Conservation (phyloP, 1,140 invertebrate genomes). For the Helicoverpa zea region DNA sequence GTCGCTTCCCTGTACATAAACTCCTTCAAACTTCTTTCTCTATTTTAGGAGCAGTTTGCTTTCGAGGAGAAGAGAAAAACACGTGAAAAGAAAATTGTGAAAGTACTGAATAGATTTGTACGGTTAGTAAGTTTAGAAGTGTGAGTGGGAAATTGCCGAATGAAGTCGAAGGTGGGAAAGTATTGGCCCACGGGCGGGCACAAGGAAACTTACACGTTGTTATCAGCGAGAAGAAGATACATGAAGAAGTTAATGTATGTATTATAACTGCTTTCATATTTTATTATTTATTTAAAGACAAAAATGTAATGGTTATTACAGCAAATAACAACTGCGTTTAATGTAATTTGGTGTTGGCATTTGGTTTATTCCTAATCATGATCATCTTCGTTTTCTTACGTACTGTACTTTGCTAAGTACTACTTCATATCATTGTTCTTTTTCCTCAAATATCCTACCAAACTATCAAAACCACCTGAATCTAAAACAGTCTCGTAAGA, state of each 20-base stretch:
- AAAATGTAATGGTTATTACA: background rate
- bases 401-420: too few relatives aligned
- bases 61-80: constrained; percentile 33
- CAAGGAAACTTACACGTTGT: constrained; percentile 84
- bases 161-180: constrained; percentile 85
- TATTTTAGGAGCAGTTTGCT: constrained; percentile 72
- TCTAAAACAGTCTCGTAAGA: too few relatives aligned
- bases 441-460: too few relatives aligned
- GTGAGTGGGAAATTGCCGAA: constrained; percentile 64
- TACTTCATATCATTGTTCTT: too few relatives aligned
- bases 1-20: constrained; percentile 60
- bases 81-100: constrained; percentile 37
- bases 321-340: constrained; percentile 9
- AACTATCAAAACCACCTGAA: too few relatives aligned
- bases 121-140: constrained; percentile 45
- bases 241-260: constrained; percentile 87
- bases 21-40: constrained; percentile 71
- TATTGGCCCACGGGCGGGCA: constrained; percentile 84
- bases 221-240: constrained; percentile 85
- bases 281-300: background rate
- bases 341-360: constrained; percentile 15
- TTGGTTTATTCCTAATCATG: background rate
- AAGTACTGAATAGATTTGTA: constrained; percentile 48
- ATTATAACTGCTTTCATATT: constrained; percentile 59
- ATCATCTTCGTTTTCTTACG: background rate